A percentile compares a stretch with the other conserved stretches of the same genome.
Evolutionary conservation across 1,140 invertebrate species (phyloP).

Genomic region (Ericerus pela): DNA sequence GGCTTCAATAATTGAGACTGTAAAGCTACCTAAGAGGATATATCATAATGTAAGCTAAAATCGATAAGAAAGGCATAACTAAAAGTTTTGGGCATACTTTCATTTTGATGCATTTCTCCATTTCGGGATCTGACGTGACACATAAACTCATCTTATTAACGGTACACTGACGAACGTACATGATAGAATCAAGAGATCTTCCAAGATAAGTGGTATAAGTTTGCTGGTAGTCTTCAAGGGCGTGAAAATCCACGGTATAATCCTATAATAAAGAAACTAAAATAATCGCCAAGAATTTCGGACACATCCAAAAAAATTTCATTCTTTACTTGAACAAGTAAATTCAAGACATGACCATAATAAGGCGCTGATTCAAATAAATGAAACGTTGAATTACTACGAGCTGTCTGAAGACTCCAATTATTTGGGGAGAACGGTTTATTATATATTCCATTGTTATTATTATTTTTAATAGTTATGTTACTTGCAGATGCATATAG

Average conservation of each 20-base stretch:
- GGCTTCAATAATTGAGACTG: conserved; percentile 79
- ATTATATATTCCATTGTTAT: not conserved
- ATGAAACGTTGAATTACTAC: conserved; percentile 35
- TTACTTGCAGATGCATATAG: not conserved
- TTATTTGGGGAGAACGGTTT: not conserved
- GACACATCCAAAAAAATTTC: conserved; percentile 12
- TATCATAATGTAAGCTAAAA: conserved; percentile 17
- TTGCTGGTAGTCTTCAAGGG: conserved; percentile 43
- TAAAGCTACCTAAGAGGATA: conserved; percentile 51
- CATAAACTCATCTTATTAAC: conserved; percentile 66
- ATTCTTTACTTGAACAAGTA: conserved; percentile 47
- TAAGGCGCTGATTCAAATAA: conserved; percentile 52
- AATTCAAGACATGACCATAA: conserved; percentile 48
- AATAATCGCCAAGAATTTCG: not conserved
- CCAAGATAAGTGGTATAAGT: conserved; percentile 44
- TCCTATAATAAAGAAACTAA: conserved; percentile 39
- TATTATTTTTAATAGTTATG: not conserved
- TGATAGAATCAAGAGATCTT: conserved; percentile 46
- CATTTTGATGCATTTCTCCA: conserved; percentile 89
- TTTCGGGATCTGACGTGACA: conserved; percentile 77
- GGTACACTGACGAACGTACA: conserved; percentile 61
- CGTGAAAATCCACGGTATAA: conserved; percentile 42
- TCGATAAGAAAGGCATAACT: not conserved
- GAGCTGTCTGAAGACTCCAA: not conserved
- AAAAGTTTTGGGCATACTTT: conserved; percentile 40